phyloP scores from a whole-genome alignment of 1,140 invertebrate species.

The Lucilia sericata region DNA sequence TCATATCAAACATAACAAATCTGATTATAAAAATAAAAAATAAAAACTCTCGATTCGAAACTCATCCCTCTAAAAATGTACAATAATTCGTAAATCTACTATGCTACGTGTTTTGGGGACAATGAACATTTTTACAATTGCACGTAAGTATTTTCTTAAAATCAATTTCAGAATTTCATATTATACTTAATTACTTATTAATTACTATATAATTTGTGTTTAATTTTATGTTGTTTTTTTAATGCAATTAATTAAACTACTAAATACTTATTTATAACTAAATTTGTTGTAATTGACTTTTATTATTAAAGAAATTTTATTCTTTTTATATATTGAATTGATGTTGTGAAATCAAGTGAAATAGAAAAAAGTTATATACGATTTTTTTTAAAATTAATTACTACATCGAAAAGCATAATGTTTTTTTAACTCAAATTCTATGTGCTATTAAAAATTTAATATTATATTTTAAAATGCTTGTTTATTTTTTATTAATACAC shows the following conservation, averaged over 20 bases:
- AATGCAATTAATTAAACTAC: not conserved
- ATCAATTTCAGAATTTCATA: not conserved
- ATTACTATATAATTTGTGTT: not conserved
- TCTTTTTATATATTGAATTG: not conserved
- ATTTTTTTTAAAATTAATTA: not conserved
- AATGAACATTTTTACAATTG: slow-evolving; percentile 4
- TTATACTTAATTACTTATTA: not conserved
- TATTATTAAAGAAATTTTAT: not conserved
- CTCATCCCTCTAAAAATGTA: not conserved
- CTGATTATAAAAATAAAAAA: not conserved
- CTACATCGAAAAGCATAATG: not conserved
- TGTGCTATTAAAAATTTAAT: not conserved
- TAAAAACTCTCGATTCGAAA: slow-evolving; percentile 7
- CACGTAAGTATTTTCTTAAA: slow-evolving; percentile 10
- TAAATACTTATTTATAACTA: not conserved
- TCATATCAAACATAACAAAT: not conserved
- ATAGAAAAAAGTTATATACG: too few species aligned
- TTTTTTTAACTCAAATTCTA: not conserved
- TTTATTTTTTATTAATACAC: not conserved
- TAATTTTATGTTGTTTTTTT: slow-evolving; percentile 7
- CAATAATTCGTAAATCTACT: slow-evolving; percentile 14
- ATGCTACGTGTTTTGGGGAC: not conserved
- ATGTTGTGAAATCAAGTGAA: not conserved
- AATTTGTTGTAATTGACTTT: not conserved
- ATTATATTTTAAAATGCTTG: not conserved